Evolutionary conservation across 2,113 vertebrate species (phyloP).

Genomic region (Pygoscelis adeliae): DNA sequence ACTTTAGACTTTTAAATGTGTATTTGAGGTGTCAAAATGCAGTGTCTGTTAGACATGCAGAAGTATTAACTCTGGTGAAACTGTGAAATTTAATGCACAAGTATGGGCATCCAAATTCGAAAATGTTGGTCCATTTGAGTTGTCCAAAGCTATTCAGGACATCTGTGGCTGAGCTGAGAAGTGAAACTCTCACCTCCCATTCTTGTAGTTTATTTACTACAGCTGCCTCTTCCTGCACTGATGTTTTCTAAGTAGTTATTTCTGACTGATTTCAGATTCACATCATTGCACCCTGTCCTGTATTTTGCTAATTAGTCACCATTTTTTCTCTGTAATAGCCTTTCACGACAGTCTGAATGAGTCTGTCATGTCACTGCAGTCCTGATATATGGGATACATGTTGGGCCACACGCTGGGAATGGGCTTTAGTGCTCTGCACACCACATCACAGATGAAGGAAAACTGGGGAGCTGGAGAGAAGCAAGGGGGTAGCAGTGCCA

Average conservation of each 20-base stretch:
- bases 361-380: neutral
- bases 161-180: neutral
- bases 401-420: neutral
- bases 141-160: neutral
- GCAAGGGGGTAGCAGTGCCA: neutral
- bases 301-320: neutral
- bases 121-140: neutral
- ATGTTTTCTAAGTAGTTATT: neutral
- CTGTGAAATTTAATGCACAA: neutral
- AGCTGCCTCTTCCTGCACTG: neutral
- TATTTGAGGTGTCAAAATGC: neutral
- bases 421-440: neutral
- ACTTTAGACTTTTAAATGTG: neutral
- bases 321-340: neutral
- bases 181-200: neutral
- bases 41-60: neutral
- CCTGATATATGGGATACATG: neutral
- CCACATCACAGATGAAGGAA: neutral
- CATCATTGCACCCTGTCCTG: fast-evolving
- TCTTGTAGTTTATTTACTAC: neutral
- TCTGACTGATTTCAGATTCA: neutral
- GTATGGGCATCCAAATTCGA: neutral
- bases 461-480: neutral
- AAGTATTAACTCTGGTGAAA: neutral
- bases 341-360: neutral